Evolutionary conservation across 2,113 vertebrate species (phyloP).

Genomic region (Antechinus flavipes): DNA sequence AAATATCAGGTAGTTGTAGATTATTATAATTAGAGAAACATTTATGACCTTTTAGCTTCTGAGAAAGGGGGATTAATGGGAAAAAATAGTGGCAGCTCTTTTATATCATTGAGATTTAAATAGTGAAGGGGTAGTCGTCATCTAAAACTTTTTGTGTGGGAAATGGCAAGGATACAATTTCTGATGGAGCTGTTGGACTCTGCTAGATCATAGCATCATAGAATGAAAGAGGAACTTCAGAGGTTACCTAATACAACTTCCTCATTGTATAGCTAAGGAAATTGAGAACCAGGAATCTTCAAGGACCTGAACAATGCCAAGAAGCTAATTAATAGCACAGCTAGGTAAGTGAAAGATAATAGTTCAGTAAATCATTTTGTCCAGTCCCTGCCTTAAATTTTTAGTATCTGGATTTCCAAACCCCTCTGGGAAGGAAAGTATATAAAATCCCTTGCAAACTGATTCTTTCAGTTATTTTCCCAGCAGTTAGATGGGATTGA

Average conservation of each 20-base stretch:
- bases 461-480: not conserved
- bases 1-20: not conserved
- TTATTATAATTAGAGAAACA: not conserved
- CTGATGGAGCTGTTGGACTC: not conserved
- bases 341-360: not conserved
- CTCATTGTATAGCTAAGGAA: not conserved
- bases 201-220: not conserved
- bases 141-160: not conserved
- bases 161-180: not conserved
- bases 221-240: not conserved
- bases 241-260: not conserved
- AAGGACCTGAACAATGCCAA: not conserved
- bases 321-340: not conserved
- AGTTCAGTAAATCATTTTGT: not conserved
- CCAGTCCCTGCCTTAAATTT: not conserved
- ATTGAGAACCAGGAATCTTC: not conserved
- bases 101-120: not conserved
- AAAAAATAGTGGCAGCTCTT: not conserved
- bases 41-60: not conserved
- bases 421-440: not conserved
- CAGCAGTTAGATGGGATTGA: not conserved
- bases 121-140: not conserved
- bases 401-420: not conserved
- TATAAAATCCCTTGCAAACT: not conserved
- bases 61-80: not conserved